These are phyloP conservation scores for Elgonia sp. DNA, from an alignment of 2,888 invertebrate genomes.

Conservation along the genomic window DNA sequence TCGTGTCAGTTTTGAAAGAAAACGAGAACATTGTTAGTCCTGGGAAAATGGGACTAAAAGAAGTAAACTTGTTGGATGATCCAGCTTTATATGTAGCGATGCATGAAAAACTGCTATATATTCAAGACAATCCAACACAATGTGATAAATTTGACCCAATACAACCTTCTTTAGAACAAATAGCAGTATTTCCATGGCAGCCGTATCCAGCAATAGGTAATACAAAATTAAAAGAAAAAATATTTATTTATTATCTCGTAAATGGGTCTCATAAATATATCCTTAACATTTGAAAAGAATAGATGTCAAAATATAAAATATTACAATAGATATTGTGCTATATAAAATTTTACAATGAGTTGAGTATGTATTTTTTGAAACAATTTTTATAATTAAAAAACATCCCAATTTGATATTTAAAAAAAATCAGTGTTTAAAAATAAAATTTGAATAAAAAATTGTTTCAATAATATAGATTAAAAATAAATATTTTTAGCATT, in stretches of 20 bases:
- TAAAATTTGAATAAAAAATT: too few relatives aligned
- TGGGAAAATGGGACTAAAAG: slow-evolving; percentile 87
- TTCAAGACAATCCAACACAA: slow-evolving; percentile 83
- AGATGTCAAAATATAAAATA: too few relatives aligned
- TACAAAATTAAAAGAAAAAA: background rate
- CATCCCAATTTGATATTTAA: too few relatives aligned
- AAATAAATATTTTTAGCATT: slow-evolving; percentile 53
- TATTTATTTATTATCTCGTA: too few relatives aligned
- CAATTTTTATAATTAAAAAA: too few relatives aligned
- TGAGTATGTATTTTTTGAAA: too few relatives aligned
- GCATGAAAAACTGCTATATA: slow-evolving; percentile 92
- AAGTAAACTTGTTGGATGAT: slow-evolving; percentile 92
- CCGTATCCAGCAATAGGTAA: slow-evolving; percentile 89
- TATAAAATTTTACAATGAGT: too few relatives aligned
- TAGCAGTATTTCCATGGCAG: slow-evolving; percentile 91
- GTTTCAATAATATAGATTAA: too few relatives aligned
- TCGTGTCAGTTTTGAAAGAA: slow-evolving; percentile 96
- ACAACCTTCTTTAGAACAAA: slow-evolving; percentile 31
- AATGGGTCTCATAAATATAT: too few relatives aligned
- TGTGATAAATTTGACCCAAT: slow-evolving; percentile 78
- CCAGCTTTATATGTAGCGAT: slow-evolving; percentile 95
- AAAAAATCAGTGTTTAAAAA: too few relatives aligned
- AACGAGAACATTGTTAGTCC: slow-evolving; percentile 85
- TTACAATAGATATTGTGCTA: too few relatives aligned
- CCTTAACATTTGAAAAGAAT: too few relatives aligned